A percentile compares a stretch with the other conserved stretches of the same genome.
Evolutionary conservation across 1,140 invertebrate species (phyloP).

Genomic region (Drosophila malerkotliana): DNA sequence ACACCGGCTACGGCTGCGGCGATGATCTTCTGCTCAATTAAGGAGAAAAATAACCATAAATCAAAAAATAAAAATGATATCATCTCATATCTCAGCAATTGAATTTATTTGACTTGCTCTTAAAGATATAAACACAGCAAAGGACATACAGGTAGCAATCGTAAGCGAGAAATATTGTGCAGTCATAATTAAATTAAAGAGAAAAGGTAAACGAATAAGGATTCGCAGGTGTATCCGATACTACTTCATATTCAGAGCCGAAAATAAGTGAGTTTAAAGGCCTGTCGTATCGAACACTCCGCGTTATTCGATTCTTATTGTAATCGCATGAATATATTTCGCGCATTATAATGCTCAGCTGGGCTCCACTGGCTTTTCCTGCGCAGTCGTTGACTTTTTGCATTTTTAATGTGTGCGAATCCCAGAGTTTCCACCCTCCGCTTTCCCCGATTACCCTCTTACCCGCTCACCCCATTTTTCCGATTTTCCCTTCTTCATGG

Average conservation of each 20-base stretch:
- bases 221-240: not conserved
- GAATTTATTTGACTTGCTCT: constrained; percentile 23
- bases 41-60: constrained; percentile 38
- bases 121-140: not conserved
- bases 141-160: too few species aligned
- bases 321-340: constrained; percentile 80
- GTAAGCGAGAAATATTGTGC: too few species aligned
- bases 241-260: not conserved
- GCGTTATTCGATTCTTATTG: constrained; percentile 81
- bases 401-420: constrained; percentile 78
- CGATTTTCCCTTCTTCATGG: constrained; percentile 20
- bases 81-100: constrained; percentile 36
- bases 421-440: constrained; percentile 6
- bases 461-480: constrained; percentile 15
- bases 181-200: too few species aligned
- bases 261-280: constrained; percentile 5
- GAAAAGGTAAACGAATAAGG: too few species aligned
- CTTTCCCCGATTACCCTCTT: constrained; percentile 3
- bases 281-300: constrained; percentile 9
- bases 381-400: constrained; percentile 78
- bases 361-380: constrained; percentile 75
- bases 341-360: constrained; percentile 73
- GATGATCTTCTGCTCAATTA: constrained; percentile 42
- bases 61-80: constrained; percentile 6
- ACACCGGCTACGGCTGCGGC: not conserved